These are phyloP conservation scores for Trachurus trachurus DNA, from an alignment of 2,797 vertebrate species.

Conservation along the genomic window DNA sequence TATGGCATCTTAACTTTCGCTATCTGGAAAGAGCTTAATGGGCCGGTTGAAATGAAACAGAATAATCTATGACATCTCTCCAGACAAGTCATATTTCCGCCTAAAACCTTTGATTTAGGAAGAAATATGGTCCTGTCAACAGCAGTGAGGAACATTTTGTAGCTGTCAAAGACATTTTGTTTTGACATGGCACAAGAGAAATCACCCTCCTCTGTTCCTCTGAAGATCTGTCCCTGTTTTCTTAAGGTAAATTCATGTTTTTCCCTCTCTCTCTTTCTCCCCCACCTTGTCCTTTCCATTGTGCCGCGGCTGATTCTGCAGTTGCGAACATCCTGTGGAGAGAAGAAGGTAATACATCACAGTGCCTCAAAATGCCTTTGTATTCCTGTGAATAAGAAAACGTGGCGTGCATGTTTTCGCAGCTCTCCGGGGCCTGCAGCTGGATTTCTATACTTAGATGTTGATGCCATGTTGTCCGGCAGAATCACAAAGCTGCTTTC, in stretches of 20 bases:
- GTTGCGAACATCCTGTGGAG: slow-evolving; percentile 85
- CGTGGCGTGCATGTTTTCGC: slow-evolving; percentile 17
- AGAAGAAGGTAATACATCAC: slow-evolving; percentile 81
- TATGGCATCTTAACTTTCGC: slow-evolving; percentile 15
- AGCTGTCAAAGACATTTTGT: slow-evolving; percentile 48
- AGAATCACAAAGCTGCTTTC: slow-evolving; percentile 44
- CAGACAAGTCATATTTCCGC: slow-evolving; percentile 15
- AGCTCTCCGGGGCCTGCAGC: slow-evolving; percentile 12
- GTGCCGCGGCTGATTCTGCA: slow-evolving; percentile 56
- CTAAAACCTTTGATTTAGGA: slow-evolving; percentile 30
- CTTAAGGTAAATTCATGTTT: slow-evolving; percentile 42
- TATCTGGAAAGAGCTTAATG: slow-evolving; percentile 19
- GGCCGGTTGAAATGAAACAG: slow-evolving; percentile 39
- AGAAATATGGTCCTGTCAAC: slow-evolving; percentile 43
- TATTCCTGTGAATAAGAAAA: slow-evolving; percentile 42
- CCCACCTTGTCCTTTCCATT: neutral
- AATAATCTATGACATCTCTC: slow-evolving; percentile 45
- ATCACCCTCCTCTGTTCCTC: slow-evolving; percentile 26
- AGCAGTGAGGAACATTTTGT: slow-evolving; percentile 41
- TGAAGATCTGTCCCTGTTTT: slow-evolving; percentile 23
- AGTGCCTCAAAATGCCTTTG: slow-evolving; percentile 19
- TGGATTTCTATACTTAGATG: slow-evolving; percentile 32
- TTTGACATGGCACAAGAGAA: slow-evolving; percentile 30
- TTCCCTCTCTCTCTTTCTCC: neutral
- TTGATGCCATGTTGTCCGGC: slow-evolving; percentile 25